Evolutionary conservation across 2,888 invertebrate genomes (phyloP).

Genomic region (Bibio marci): DNA sequence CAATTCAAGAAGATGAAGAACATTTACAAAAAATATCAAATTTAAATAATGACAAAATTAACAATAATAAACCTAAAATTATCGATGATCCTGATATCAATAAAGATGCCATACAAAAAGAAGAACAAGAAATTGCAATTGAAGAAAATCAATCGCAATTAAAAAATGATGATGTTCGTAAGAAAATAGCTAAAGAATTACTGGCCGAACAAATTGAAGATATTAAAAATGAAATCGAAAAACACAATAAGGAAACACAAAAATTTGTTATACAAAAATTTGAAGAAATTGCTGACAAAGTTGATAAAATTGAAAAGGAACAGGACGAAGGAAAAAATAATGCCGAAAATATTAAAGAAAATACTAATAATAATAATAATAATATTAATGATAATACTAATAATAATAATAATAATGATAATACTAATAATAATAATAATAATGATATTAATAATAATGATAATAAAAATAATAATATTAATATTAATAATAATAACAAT

Average conservation of each 20-base stretch:
- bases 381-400: too few species aligned
- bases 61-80: slow-evolving; percentile 8
- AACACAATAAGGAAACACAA: slow-evolving; percentile 23
- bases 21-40: slow-evolving; percentile 3
- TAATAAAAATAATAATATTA: too few species aligned
- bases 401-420: too few species aligned
- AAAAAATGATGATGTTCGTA: slow-evolving; percentile 21
- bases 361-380: too few species aligned
- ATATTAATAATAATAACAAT: too few species aligned
- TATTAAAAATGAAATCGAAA: slow-evolving; percentile 28
- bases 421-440: too few species aligned
- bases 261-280: slow-evolving; percentile 20
- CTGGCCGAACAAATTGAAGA: slow-evolving; percentile 28
- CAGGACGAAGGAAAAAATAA: slow-evolving; percentile 1
- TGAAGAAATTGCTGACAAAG: slow-evolving; percentile 20
- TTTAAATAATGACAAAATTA: too few species aligned
- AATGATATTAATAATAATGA: too few species aligned
- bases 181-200: slow-evolving; percentile 21
- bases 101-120: slow-evolving; percentile 31
- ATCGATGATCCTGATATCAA: too few species aligned
- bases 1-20: too few species aligned
- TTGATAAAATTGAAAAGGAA: slow-evolving; percentile 10
- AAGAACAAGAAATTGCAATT: slow-evolving; percentile 25
- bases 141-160: slow-evolving; percentile 17
- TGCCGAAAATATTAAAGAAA: neutral